A percentile compares a stretch with the other conserved stretches of the same genome.
phyloP scores from a whole-genome alignment of 1,140 invertebrate genomes.

The Tetramorium simillimum region DNA sequence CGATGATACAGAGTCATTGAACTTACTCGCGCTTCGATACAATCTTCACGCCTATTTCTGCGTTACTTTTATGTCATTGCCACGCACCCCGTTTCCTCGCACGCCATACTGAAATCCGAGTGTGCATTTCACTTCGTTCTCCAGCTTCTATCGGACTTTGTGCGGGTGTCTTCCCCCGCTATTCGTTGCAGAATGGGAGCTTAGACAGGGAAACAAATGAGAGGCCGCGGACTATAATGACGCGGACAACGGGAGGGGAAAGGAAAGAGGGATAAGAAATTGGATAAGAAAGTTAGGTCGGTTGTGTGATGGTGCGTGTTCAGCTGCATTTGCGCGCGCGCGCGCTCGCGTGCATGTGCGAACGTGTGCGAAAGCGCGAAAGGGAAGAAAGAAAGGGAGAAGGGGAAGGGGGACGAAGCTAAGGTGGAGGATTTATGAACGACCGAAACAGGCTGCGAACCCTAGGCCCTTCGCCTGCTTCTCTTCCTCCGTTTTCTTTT shows the following conservation, averaged over 20 bases:
- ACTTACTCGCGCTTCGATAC: not conserved
- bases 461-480: slow-evolving; percentile 66
- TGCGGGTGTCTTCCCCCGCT: slow-evolving; percentile 57
- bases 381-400: slow-evolving; percentile 51
- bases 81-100: too few relatives aligned
- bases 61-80: not conserved
- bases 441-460: slow-evolving; percentile 80
- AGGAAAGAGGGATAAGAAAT: slow-evolving; percentile 68
- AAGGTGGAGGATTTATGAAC: slow-evolving; percentile 83
- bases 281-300: slow-evolving; percentile 73
- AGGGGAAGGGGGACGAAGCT: slow-evolving; percentile 52
- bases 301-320: slow-evolving; percentile 64
- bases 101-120: not conserved
- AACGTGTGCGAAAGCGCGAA: slow-evolving; percentile 63
- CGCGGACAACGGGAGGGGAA: slow-evolving; percentile 26
- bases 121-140: slow-evolving; percentile 13
- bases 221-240: slow-evolving; percentile 69
- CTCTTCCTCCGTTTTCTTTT: slow-evolving; percentile 63
- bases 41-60: not conserved
- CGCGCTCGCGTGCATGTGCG: slow-evolving; percentile 12
- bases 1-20: not conserved
- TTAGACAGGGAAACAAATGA: slow-evolving; percentile 71
- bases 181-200: slow-evolving; percentile 52
- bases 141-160: slow-evolving; percentile 49
- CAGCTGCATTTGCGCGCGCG: slow-evolving; percentile 54